Base-by-base conservation (phyloP, 2,888 invertebrate genomes). In the Drosophila setosimentum region DNA sequence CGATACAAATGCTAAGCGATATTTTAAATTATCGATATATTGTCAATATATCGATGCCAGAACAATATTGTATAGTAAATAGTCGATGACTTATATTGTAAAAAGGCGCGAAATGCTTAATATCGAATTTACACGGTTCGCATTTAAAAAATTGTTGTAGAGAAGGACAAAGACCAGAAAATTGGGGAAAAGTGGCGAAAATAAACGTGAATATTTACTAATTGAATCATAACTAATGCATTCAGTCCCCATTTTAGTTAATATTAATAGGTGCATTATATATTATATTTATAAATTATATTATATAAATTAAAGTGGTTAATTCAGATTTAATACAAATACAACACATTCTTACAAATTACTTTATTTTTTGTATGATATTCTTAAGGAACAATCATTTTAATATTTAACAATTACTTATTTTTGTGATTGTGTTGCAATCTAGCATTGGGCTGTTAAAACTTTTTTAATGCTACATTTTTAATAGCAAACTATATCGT, bases 1-100 rank as follows among this genome's bases (percentile, higher is more conserved):
- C 24, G 40, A 61, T 59, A 50, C 4, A n/a, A 30, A 21, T 29
- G 48, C 48, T 37, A 7, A 16, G 30, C 62, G 45, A 68, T 50
- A 18, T n/a, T 48, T 29, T 0, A 11, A 13, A 3, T 18, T 8
- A 53, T 59, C 37, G 58, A 32, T 32, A 37, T 0, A 8, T 21
- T 3, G 1, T 6, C 0, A 5, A 2, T 7, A 21, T 1, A 49
- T 54, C 33, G 59, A 30, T 24, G 33, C 2, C 35, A 1, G 16
- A 21, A 35, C 10, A 35, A 27, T 27, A 16, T 10, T 27, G 8
- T 10, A 16, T n/a, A 8, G 7, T n/a, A 11, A 35, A 35, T 11
- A 32, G 29, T 29, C 49, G 33, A 55, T 55, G 0, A 30, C 1
- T 21, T 21, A 1, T 2, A 3, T 30, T 29, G 3, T 37, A 40